Base-by-base conservation (phyloP, 2,797 vertebrate species). In the Gallinago solitaria region DNA sequence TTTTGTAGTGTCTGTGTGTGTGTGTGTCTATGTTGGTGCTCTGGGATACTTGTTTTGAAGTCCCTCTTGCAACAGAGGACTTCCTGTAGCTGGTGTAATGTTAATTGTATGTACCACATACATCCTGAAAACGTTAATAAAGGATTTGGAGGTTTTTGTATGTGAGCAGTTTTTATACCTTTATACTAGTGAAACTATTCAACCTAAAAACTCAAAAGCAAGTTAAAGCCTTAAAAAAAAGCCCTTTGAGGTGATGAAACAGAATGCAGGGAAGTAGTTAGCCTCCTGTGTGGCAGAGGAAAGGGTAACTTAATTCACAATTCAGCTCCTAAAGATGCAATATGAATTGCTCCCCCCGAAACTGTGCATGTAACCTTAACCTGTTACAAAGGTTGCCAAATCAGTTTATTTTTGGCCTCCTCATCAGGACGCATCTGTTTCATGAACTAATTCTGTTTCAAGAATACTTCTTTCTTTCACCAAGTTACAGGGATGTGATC, bases 71-170 rank as follows among this genome's bases (percentile, higher is more conserved):
- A 74, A 61, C 51, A 77, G 96, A 96, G 96, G 97, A 77, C 96
- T 96, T 96, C 73, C 92, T 69, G 75, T 97, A 96, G 94, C 97
- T 97, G 93, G 94, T 97, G 96, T 98, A 95, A 97, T 83, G 94
- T 98, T 97, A 89, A 94, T 74, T 97, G 96, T 98, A 96, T 88
- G 95, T 98, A 96, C 96, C 90, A 90, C 91, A 96, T 95, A 92
- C 97, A 97, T 97, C 93, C 92, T 96, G 95, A 88, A 96, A 92
- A 95, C 79, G 54, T 86, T 89, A 98, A 98, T 98, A 98, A 98
- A 98, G 95, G 94, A 98, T 95, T 97, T 87, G 95, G 97, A 97
- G 93, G 93, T 86, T 98, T 98, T 98, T 98, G 95, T 98, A 98
- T 30, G 93, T 60, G 76, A 93, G 95, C 41, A 30, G 89, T 96